Evolutionary conservation across 2,113 vertebrate species (phyloP), one percentile per base, ranked within the genome.

Genomic region (Odocoileus virginianus): DNA sequence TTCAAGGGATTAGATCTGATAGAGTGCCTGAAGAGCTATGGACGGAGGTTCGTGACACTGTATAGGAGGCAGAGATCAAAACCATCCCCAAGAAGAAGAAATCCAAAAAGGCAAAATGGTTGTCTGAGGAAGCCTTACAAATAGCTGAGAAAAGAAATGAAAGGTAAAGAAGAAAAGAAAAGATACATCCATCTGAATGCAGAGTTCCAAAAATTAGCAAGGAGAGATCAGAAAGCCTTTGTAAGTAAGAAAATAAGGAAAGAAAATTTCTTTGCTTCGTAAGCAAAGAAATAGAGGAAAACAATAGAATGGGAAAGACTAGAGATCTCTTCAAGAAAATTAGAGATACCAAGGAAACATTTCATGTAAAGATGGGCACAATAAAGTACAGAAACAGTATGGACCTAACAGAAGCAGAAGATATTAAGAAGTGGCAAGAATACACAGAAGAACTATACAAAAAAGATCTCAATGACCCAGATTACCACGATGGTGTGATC

Each of bases 21-120:
- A n/a, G 54, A n/a, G 61, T 64, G 61, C 61, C 61, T n/a, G 61
- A 64, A n/a, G 61, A 64, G 33, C 61, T n/a, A 8, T 64, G 61
- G 61, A n/a, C 2, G 0, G 15, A 64, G 16, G 30, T 64, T 64
- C 3, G 0, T 17, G 30, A 64, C 30, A 64, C 0, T 64, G 61
- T 64, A 64, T n/a, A n/a, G 61, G 15, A 64, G 3, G 30, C 61
- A 64, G 30, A 15, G 61, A 64, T n/a, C 30, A 64, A 64, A 64
- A 9, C 7, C 61, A 33, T 64, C 15, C 30, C 15, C 30, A 64
- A 64, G 61, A 64, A 61, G 60, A 33, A 64, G 61, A 64, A 64
- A n/a, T 64, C 15, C 30, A 64, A 64, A 64, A n/a, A 64, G 30
- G 30, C 61, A n/a, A 64, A 64, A 64, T 64, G 16, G 7, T 64